Base-by-base conservation (phyloP, 2,113 vertebrate genomes). In the Pandion haliaetus region DNA sequence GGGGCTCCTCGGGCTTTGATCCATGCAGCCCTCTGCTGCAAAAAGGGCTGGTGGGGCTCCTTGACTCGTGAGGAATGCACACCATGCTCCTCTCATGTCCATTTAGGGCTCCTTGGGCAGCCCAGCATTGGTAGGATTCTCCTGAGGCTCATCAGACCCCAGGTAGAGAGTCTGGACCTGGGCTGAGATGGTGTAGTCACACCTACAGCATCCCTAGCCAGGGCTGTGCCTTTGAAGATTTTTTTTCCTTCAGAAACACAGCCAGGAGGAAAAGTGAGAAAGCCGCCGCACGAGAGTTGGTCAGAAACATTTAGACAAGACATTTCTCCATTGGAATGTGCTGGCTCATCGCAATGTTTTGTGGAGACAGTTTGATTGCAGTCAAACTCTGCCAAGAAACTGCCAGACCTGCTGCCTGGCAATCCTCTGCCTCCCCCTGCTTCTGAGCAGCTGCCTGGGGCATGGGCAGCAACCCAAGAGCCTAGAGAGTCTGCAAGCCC, bases 271-370 rank as follows among this genome's bases (percentile, higher is more conserved):
- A 89, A 93, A 96, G 94, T 71, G 83, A 97, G 94, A 96, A 92
- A 95, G 80, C 88, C 2, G 28, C 94, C 1, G 72, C 96, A 95
- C 86, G 83, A 96, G 92, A 97, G 88, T 63, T 95, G 94, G 79
- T 96, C 94, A 94, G 96, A 95, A 97, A 92, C 92, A 79, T 86
- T 97, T 97, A 97, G 95, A 97, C 95, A 95, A 97, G 96, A 97
- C 96, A 97, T 97, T 97, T 97, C 95, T 92, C 90, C 88, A 83
- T 93, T 47, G 97, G 97, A 97, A 97, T 97, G 96, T 97, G 96
- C 97, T 96, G 95, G 95, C 96, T 97, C 92, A 95, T 95, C 10
- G 17, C 8, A 15, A 78, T 84, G 91, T 96, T 95, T 97, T 86
- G 80, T 82, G 92, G 92, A 97, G 97, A 97, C 80, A 0, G 76